A percentile compares a stretch with the other conserved stretches of the same genome.
These are phyloP conservation scores for Parotocinclus haroldoi DNA, from an alignment of 2,797 vertebrate species.

Conservation along the genomic window DNA sequence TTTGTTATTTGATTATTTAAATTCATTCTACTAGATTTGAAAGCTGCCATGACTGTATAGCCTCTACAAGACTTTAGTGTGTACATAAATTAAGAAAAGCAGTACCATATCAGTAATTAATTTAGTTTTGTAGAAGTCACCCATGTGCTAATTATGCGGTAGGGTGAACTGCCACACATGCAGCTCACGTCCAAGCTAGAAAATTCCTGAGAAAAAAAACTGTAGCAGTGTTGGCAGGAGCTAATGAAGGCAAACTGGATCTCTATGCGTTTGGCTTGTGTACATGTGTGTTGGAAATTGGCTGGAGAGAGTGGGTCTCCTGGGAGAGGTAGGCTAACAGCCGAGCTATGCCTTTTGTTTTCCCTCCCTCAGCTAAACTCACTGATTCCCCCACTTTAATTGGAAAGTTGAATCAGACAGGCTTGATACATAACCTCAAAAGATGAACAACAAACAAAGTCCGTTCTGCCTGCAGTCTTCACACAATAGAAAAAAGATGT, in stretches of 20 bases:
- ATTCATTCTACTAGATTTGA: too few species aligned
- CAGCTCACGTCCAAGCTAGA: too few species aligned
- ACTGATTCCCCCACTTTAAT: conserved; percentile 45
- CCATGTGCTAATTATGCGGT: too few species aligned
- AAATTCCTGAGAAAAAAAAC: not conserved
- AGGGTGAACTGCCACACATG: too few species aligned
- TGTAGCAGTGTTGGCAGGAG: conserved; percentile 20
- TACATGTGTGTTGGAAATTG: conserved; percentile 7
- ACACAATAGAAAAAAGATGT: too few species aligned
- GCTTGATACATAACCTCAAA: not conserved
- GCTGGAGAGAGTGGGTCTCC: conserved; percentile 31
- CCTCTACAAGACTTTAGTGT: too few species aligned
- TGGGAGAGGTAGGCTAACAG: conserved; percentile 38
- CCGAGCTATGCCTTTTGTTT: not conserved
- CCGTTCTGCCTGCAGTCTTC: not conserved
- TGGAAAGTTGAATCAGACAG: conserved; percentile 37
- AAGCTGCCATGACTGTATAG: too few species aligned
- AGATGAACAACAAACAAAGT: conserved; percentile 19
- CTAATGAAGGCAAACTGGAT: conserved; percentile 36
- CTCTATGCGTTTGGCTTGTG: conserved; percentile 20
- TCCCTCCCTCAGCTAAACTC: conserved; percentile 40
- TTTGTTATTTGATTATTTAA: too few species aligned
- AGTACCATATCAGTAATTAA: too few species aligned
- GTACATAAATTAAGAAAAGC: too few species aligned
- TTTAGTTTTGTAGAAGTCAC: too few species aligned